Base-by-base conservation (phyloP, 2,113 vertebrate genomes). In the Erpornis zantholeuca region DNA sequence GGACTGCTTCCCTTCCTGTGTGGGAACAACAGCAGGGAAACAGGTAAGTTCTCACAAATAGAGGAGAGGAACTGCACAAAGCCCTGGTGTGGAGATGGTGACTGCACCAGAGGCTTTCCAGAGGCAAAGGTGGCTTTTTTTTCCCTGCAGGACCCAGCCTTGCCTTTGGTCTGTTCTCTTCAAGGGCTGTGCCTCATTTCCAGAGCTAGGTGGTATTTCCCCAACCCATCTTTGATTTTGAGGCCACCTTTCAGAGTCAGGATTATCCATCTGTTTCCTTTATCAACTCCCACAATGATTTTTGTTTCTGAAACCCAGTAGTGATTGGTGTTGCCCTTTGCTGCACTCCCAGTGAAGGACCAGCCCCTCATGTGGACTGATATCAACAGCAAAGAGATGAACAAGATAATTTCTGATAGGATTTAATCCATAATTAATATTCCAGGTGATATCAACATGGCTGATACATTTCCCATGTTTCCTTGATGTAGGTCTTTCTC, bases 1-100 rank as follows among this genome's bases (percentile, higher is more conserved):
- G 82, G 59, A 29, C 28, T 64, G 18, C 52, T 87, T 94, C 16
- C 71, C 44, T 61, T 82, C 92, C 97, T 97, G 92, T 24, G 44
- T 33, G 79, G 72, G 76, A 78, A 86, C 0, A 9, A 83, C 49
- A 83, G 57, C 1, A 0, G 12, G 61, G 35, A 79, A 73, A 73
- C 38, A 88, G 92, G 87, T 94, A 57, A 95, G 35, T 31, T 29
- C 71, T 40, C 44, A 33, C 19, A 81, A 77, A 70, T 0, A 78
- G 45, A 79, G 38, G 40, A 44, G 24, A 72, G 11, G 13, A 90
- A 29, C 49, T 69, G 36, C 45, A 27, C 25, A 54, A 54, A 88
- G 4, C 4, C 11, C 11, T 1, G 0, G 3, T 7, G 13, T 16
- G n/a, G 21, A 15, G 40, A 72, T 81, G 19, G 12, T 1, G 4